phyloP scores from a whole-genome alignment of 2,888 invertebrate genomes.

The Polydrusus tereticollis region DNA sequence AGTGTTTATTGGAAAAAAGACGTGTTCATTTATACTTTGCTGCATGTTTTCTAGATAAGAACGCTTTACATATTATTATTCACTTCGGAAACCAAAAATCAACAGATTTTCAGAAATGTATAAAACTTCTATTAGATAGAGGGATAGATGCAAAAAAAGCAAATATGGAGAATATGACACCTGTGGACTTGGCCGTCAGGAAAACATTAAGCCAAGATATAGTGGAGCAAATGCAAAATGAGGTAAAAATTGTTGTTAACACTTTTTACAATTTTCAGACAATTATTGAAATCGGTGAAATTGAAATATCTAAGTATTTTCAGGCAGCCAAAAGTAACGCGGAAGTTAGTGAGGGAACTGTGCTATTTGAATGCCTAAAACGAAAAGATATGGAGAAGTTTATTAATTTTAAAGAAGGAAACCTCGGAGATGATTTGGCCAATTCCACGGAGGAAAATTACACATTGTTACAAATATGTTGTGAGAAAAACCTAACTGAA shows the following conservation, averaged over 20 bases:
- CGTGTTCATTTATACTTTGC: neutral
- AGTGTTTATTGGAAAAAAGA: no score
- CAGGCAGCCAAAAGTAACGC: no score
- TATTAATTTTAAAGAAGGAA: slow-evolving; percentile 52
- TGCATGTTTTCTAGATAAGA: slow-evolving; percentile 52
- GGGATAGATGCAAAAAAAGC: slow-evolving; percentile 57
- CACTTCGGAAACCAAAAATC: slow-evolving; percentile 64
- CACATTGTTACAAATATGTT: slow-evolving; percentile 65
- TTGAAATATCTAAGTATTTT: no score
- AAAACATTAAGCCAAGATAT: slow-evolving; percentile 69
- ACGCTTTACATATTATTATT: slow-evolving; percentile 62
- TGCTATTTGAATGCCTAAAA: slow-evolving; percentile 50
- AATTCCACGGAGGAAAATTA: slow-evolving; percentile 60
- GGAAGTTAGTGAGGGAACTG: no score
- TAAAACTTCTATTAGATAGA: slow-evolving; percentile 54
- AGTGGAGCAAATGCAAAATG: slow-evolving; percentile 67
- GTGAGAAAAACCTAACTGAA: slow-evolving; percentile 69
- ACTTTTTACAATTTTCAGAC: no score
- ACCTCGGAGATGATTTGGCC: slow-evolving; percentile 56
- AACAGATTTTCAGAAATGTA: slow-evolving; percentile 56
- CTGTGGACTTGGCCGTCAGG: slow-evolving; percentile 74
- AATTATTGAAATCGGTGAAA: no score
- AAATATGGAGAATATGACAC: slow-evolving; percentile 55
- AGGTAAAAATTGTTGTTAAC: no score
- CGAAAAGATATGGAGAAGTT: slow-evolving; percentile 57